A percentile compares a stretch with the other conserved stretches of the same genome.
phyloP scores from a whole-genome alignment of 2,113 vertebrate genomes.

The Crocuta crocuta region DNA sequence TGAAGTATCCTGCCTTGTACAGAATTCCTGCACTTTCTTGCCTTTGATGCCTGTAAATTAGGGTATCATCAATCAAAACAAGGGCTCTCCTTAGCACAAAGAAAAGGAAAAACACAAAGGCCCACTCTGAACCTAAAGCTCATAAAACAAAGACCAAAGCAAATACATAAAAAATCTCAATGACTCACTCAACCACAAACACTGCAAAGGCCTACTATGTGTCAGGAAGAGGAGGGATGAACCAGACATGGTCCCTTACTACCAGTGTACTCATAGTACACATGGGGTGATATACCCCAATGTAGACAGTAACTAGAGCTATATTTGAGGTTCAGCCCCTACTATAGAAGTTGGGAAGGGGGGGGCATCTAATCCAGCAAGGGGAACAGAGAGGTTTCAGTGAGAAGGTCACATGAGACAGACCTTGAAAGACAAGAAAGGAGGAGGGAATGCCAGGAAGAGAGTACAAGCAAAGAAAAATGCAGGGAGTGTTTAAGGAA shows the following conservation, averaged over 20 bases:
- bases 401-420: background rate
- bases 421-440: slow-evolving; percentile 26
- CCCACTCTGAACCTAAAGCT: slow-evolving; percentile 53
- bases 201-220: slow-evolving; percentile 57
- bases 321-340: background rate
- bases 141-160: slow-evolving; percentile 71
- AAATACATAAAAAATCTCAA: background rate
- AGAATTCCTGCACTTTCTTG: slow-evolving; percentile 43
- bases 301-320: background rate
- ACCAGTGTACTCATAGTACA: background rate
- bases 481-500: background rate
- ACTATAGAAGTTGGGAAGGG: background rate
- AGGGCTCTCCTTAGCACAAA: slow-evolving; percentile 47
- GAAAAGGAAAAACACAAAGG: slow-evolving; percentile 53
- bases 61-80: slow-evolving; percentile 8
- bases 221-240: background rate
- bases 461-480: background rate
- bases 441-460: background rate
- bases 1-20: background rate
- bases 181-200: slow-evolving; percentile 60
- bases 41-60: slow-evolving; percentile 47
- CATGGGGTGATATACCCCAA: background rate
- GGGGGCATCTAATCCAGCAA: background rate
- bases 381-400: background rate
- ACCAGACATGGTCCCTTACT: background rate